Base-by-base conservation (phyloP, 2,113 vertebrate genomes). In the Urocolius indicus region DNA sequence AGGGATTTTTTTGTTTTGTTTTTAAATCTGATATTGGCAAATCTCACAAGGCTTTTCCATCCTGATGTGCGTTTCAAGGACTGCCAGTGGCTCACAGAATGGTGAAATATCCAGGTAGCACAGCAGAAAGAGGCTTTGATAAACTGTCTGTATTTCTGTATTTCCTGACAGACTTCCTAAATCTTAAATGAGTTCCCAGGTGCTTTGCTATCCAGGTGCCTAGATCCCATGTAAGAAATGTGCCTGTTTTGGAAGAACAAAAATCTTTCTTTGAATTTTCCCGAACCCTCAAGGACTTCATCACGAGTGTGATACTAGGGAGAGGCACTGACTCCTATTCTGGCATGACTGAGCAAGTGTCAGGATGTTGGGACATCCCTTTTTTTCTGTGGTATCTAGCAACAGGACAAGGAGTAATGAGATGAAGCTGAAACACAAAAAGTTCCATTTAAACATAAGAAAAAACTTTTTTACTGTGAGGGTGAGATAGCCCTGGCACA, bases 311-410 rank as follows among this genome's bases (percentile, higher is more conserved):
- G 11, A 9, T 32, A 34, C 57, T 0, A 2, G 15, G 58, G 36
- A 48, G 46, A 77, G 32, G 46, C 16, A 5, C 7, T 55, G 30
- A 12, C 8, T 84, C 52, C 17, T 48, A 49, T 5, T n/a, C 41
- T 62, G 45, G 32, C 3, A 10, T 2, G 5, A 19, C 41, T 61
- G 30, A 7, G 2, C 0, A n/a, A n/a, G n/a, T n/a, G n/a, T n/a
- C n/a, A n/a, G n/a, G n/a, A n/a, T n/a, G n/a, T n/a, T n/a, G n/a
- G n/a, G n/a, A n/a, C n/a, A n/a, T n/a, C n/a, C n/a, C n/a, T n/a
- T n/a, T n/a, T n/a, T n/a, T n/a, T n/a, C n/a, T n/a, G n/a, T n/a
- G n/a, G n/a, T n/a, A n/a, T n/a, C n/a, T n/a, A n/a, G n/a, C n/a
- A n/a, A n/a, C n/a, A n/a, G n/a, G n/a, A n/a, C n/a, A n/a, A n/a